Evolutionary conservation across 2,113 vertebrate genomes (phyloP), one percentile per base, ranked within the genome.

Genomic region (Oncorhynchus masou): DNA sequence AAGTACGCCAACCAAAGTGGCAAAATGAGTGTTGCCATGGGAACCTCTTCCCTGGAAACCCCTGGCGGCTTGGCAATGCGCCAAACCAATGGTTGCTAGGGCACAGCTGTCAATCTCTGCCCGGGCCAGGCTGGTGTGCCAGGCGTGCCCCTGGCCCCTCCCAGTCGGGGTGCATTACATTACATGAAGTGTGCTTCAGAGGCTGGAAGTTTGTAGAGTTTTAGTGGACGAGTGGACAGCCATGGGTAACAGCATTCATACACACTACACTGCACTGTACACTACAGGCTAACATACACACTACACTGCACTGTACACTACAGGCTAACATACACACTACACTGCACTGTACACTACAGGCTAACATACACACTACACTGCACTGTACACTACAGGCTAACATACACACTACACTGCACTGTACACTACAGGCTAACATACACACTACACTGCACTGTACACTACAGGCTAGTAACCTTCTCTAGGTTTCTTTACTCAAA

Each of bases 21-120:
- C 88, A 89, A 86, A 88, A 90, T 75, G 82, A 89, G 87, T 73
- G 93, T 94, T 93, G 89, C 91, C 87, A 94, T 93, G 91, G 93
- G 83, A 94, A 94, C 92, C 82, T 5, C 87, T 91, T 91, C 89
- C 91, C 85, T 92, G 91, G 92, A 88, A 94, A 93, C 92, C 79
- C 87, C 76, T 88, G 91, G 87, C 20, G 88, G 81, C 87, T 88
- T 91, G 92, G 92, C 91, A 93, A 88, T 80, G 86, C 87, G 91
- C 93, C 92, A 93, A 92, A 89, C n/a, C 59, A 62, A 62, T 84
- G 83, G 91, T 94, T 93, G 90, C 92, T 85, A 93, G 86, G 90
- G 91, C 92, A 93, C 91, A 90, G 76, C 73, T 92, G 90, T 91
- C 91, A 90, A 80, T 90, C 82, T 83, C 49, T 81, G 71, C 20